These are phyloP conservation scores for Lagria hirta DNA, from an alignment of 2,888 invertebrate genomes.

Conservation along the genomic window DNA sequence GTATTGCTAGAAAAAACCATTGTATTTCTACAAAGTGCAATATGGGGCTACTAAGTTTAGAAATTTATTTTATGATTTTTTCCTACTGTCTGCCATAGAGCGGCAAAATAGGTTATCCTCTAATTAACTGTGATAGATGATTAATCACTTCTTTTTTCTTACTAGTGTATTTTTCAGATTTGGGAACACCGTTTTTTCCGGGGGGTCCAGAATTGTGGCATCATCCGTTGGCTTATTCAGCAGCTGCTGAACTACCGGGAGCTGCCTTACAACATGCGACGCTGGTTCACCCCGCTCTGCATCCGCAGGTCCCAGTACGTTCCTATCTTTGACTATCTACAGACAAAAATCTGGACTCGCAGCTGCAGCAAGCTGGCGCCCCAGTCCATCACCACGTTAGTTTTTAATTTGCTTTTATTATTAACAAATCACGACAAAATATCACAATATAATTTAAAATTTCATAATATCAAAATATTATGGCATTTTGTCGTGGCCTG, in stretches of 20 bases:
- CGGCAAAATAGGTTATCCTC: too few relatives aligned
- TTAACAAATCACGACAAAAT: too few relatives aligned
- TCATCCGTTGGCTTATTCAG: slow-evolving; percentile 80
- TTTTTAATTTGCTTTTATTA: slow-evolving; percentile 43
- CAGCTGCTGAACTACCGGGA: slow-evolving; percentile 78
- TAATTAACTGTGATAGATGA: too few relatives aligned
- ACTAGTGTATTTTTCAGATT: slow-evolving; percentile 65
- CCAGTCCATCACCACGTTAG: slow-evolving; percentile 61
- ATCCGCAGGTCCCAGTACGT: slow-evolving; percentile 96
- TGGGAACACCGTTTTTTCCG: slow-evolving; percentile 95
- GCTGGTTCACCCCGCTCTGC: slow-evolving; percentile 94
- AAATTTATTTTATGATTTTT: too few relatives aligned
- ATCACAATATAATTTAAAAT: too few relatives aligned
- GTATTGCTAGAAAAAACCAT: too few relatives aligned
- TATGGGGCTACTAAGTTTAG: too few relatives aligned
- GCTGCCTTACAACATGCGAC: slow-evolving; percentile 82
- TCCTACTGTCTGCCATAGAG: too few relatives aligned
- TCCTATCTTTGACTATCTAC: slow-evolving; percentile 97
- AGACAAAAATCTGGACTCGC: slow-evolving; percentile 67
- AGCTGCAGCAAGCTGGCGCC: slow-evolving; percentile 57
- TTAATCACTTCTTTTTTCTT: slow-evolving; percentile 22
- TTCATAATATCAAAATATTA: neutral
- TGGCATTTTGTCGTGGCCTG: slow-evolving; percentile 18
- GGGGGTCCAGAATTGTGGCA: slow-evolving; percentile 94
- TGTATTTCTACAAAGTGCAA: too few relatives aligned